phyloP scores from a whole-genome alignment of 2,888 invertebrate genomes.

The Disparrhopalites patrizii region DNA sequence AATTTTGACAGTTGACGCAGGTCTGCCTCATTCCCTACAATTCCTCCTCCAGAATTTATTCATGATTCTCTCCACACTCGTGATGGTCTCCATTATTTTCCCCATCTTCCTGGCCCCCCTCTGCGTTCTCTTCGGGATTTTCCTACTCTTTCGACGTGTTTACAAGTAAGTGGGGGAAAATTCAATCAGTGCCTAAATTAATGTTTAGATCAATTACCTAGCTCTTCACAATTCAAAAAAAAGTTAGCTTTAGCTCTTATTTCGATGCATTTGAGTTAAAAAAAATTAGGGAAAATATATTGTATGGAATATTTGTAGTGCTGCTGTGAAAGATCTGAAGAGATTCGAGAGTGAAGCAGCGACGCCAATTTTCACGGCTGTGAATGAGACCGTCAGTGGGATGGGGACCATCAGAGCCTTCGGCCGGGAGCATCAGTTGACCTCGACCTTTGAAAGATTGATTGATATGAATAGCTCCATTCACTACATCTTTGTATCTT shows the following conservation, averaged over 20 bases:
- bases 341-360: slow-evolving; percentile 58
- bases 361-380: slow-evolving; percentile 60
- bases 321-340: slow-evolving; percentile 56
- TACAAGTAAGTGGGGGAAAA: slow-evolving; percentile 52
- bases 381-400: slow-evolving; percentile 59
- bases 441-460: slow-evolving; percentile 46
- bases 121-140: slow-evolving; percentile 53
- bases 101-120: slow-evolving; percentile 56
- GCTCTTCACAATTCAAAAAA: no score
- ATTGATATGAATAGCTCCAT: slow-evolving; percentile 39
- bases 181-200: no score
- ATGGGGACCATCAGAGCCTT: slow-evolving; percentile 61
- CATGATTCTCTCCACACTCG: slow-evolving; percentile 54
- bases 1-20: slow-evolving; percentile 59
- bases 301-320: no score
- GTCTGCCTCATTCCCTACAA: slow-evolving; percentile 59
- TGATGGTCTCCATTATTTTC: slow-evolving; percentile 56
- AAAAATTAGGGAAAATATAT: no score
- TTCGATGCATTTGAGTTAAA: no score
- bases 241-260: no score
- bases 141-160: slow-evolving; percentile 53
- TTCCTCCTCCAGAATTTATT: slow-evolving; percentile 58
- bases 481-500: slow-evolving; percentile 55
- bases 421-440: slow-evolving; percentile 56
- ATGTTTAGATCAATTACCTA: no score